Percentiles rank a stretch among this genome's conserved stretches.
Conservation (phyloP, 2,888 invertebrate genomes). For the Brachyptera risi region DNA sequence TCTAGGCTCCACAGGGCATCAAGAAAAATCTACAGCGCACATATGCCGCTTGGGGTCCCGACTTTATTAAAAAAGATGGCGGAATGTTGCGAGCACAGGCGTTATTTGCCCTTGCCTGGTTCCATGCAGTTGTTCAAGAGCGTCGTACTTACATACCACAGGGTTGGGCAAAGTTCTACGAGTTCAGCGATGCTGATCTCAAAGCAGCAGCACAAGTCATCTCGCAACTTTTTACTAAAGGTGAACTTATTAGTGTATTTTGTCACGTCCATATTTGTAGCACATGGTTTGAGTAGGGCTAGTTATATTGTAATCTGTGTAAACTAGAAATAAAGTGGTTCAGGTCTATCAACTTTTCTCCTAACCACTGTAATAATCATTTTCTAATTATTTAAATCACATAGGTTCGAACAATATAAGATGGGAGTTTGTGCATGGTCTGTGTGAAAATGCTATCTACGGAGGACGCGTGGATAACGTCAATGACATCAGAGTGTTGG, state of each 20-base stretch:
- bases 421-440: conserved; percentile 73
- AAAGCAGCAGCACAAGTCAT: conserved; percentile 66
- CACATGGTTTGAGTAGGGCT: no score
- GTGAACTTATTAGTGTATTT: no score
- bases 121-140: conserved; percentile 89
- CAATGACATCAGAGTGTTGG: conserved; percentile 65
- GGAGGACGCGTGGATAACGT: conserved; percentile 80
- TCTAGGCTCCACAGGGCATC: conserved; percentile 80
- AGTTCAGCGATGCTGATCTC: conserved; percentile 79
- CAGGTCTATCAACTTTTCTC: no score
- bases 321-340: no score
- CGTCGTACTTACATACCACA: conserved; percentile 88
- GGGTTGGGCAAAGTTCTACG: conserved; percentile 87
- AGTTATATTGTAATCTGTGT: no score
- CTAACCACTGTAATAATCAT: no score
- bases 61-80: conserved; percentile 31
- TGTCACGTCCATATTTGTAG: no score
- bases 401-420: conserved; percentile 42
- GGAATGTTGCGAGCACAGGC: conserved; percentile 29
- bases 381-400: no score
- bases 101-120: conserved; percentile 74
- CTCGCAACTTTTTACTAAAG: conserved; percentile 47
- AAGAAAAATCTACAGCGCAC: conserved; percentile 75
- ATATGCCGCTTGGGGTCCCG: conserved; percentile 63
- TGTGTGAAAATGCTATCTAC: conserved; percentile 75